Conservation (phyloP, 2,113 vertebrate genomes). For the Saguinus midas region DNA sequence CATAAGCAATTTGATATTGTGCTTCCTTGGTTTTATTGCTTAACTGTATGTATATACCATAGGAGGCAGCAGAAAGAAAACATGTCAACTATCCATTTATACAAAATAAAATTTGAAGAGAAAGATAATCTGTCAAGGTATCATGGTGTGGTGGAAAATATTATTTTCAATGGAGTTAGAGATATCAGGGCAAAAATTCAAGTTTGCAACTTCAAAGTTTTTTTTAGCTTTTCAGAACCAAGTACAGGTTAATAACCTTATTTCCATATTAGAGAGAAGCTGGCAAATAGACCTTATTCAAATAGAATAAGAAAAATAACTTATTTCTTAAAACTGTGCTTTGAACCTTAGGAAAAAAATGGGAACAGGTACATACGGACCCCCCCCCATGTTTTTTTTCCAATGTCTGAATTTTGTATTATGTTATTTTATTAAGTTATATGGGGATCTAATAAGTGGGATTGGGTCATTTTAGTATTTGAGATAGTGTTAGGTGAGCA, state of each 20-base stretch:
- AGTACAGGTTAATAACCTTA: neutral
- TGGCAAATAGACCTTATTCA: neutral
- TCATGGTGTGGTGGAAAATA: neutral
- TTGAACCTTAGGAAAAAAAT: slow-evolving; percentile 23
- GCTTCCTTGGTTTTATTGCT: neutral
- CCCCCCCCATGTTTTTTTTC: neutral
- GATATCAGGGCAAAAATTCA: neutral
- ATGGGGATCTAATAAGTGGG: neutral
- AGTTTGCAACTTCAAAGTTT: neutral
- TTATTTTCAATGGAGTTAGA: neutral
- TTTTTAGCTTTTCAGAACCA: slow-evolving; percentile 22
- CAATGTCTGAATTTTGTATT: neutral
- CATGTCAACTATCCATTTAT: neutral
- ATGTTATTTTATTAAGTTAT: neutral
- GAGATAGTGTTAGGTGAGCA: neutral
- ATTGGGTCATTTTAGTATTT: slow-evolving; percentile 6
- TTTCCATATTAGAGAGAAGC: neutral
- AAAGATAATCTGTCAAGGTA: slow-evolving; percentile 26
- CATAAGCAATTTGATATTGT: slow-evolving; percentile 45
- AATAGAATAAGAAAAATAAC: neutral
- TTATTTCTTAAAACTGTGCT: slow-evolving; percentile 2
- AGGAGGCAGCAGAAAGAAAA: slow-evolving; percentile 6
- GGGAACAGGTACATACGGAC: neutral
- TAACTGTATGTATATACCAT: neutral
- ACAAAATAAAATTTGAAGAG: slow-evolving; percentile 27